Conservation (phyloP, 2,888 invertebrate species). For the Proisotoma minuta region DNA sequence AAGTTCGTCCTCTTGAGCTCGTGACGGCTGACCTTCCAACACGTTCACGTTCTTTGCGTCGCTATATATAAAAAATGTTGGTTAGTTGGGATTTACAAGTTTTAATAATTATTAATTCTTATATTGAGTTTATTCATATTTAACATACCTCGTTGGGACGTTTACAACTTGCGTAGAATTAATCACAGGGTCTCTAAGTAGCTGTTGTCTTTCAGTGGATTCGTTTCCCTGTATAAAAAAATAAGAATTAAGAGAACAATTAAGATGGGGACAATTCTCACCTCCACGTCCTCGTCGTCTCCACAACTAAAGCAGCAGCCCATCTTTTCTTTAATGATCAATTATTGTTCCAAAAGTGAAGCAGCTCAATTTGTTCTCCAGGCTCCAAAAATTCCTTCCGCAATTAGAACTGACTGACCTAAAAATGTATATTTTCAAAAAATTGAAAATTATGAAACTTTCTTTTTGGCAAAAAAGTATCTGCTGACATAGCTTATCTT, state of each 20-base stretch:
- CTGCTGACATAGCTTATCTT: too few species aligned
- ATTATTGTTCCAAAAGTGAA: too few species aligned
- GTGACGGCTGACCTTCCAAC: conserved; percentile 27
- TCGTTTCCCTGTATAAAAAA: conserved; percentile 34
- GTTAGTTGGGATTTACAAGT: conserved; percentile 12
- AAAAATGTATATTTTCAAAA: too few species aligned
- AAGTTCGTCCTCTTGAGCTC: conserved; percentile 47
- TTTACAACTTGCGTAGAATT: conserved; percentile 42
- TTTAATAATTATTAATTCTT: conserved; percentile 9
- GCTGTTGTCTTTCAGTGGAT: conserved; percentile 34
- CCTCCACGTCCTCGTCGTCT: conserved; percentile 46
- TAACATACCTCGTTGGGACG: conserved; percentile 39
- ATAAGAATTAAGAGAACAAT: not conserved
- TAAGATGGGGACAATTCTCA: conserved; percentile 3
- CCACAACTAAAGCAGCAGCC: conserved; percentile 47
- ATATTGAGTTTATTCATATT: not conserved
- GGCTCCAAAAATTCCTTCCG: too few species aligned
- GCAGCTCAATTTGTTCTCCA: too few species aligned
- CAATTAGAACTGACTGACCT: too few species aligned
- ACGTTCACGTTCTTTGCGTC: conserved; percentile 20
- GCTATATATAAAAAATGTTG: conserved; percentile 13
- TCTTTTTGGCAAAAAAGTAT: too few species aligned
- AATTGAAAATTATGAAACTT: too few species aligned
- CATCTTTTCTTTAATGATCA: too few species aligned
- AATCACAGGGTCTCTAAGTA: conserved; percentile 40